A percentile compares a stretch with the other conserved stretches of the same genome.
phyloP scores from a whole-genome alignment of 1,140 invertebrate genomes.

The Pseudomyrmex cubaensis region DNA sequence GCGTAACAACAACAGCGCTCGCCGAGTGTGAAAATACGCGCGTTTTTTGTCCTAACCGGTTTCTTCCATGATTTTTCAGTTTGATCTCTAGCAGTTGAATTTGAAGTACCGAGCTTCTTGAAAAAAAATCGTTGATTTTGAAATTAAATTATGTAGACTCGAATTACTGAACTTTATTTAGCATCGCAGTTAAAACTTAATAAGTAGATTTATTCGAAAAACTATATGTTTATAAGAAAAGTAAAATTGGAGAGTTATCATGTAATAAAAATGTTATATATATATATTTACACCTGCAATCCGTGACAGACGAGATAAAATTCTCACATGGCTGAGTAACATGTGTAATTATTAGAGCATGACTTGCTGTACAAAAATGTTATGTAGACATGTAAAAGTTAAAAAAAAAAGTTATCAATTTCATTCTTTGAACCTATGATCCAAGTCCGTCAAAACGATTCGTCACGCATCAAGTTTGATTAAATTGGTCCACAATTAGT shows the following conservation, averaged over 20 bases:
- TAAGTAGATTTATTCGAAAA: background rate
- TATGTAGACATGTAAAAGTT: background rate
- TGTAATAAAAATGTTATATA: too few species aligned
- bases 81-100: conserved; percentile 26
- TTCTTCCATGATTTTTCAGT: background rate
- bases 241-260: background rate
- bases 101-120: background rate
- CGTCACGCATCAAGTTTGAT: conserved; percentile 22
- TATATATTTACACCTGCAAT: too few species aligned
- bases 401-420: conserved; percentile 2
- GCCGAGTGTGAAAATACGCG: conserved; percentile 7
- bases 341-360: conserved; percentile 22
- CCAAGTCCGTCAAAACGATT: conserved; percentile 24
- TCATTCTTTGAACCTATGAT: background rate
- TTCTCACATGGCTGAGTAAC: background rate
- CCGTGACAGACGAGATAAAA: conserved; percentile 1
- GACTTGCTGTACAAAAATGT: conserved; percentile 2
- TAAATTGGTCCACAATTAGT: conserved; percentile 55
- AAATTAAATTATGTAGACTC: background rate
- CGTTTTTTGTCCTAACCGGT: background rate
- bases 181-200: background rate
- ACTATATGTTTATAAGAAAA: background rate
- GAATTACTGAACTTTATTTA: background rate
- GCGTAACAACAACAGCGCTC: conserved; percentile 4
- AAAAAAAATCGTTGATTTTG: background rate